Evolutionary conservation across 2,888 invertebrate species (phyloP), one percentile per base, ranked within the genome.

Genomic region (Diadegma fenestrale): DNA sequence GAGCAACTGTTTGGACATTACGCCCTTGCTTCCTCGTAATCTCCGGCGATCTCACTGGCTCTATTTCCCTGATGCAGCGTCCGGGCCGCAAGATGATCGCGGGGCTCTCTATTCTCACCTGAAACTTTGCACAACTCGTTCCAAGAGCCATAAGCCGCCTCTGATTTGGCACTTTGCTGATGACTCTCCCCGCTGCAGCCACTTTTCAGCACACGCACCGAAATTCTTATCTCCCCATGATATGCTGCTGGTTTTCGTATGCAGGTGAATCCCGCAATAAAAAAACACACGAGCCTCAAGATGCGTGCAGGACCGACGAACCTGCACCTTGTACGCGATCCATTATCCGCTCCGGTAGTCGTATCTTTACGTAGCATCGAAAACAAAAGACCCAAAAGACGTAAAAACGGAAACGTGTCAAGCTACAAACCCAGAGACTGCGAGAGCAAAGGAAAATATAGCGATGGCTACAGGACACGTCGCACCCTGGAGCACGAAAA

Each of bases 1-100:
- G 92, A 92, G 90, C 91, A 91, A 91, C 91, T 91, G 90, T 92
- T 92, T 91, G 89, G 90, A 91, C 91, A 90, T 92, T 89, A 91
- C 92, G 91, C 90, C 89, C 89, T n/a, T 89, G 90, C 89, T 92
- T 92, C 91, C 87, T 87, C 89, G 89, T 92, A 92, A 92, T 92
- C 92, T 88, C 84, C 69, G 75, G 86, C 86, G 90, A 92, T 92
- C 92, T 92, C 86, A 43, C 30, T 87, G 80, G 75, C 79, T 68
- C 33, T 72, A 75, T 79, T 82, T 80, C 69, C 61, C 73, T 66
- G 51, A 45, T 75, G 61, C 71, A 75, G 43, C 72, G 75, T 71
- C 73, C 71, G 68, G 69, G n/a, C n/a, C 80, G 41, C 66, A 51
- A 85, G 84, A 80, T 85, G 84, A 85, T 22, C 66, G 68, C 84